A percentile compares a stretch with the other conserved stretches of the same genome.
Conservation (phyloP, 2,888 invertebrate species). For the Itoplectis maculator region DNA sequence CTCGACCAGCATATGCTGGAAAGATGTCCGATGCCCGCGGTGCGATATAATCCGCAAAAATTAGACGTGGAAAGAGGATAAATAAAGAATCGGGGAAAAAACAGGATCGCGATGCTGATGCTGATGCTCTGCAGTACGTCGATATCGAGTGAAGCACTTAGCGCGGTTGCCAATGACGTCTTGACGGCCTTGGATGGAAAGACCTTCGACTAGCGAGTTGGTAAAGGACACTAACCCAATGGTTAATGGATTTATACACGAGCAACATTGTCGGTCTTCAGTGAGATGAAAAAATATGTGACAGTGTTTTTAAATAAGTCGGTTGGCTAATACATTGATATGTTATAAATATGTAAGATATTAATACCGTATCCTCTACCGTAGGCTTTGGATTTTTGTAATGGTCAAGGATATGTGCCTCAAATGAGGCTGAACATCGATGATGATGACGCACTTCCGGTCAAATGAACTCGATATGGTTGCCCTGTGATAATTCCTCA, state of each 20-base stretch:
- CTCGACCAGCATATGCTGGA: slow-evolving; percentile 57
- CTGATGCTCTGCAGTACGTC: slow-evolving; percentile 23
- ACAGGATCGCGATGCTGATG: slow-evolving; percentile 57
- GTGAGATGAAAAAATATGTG: neutral
- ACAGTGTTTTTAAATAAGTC: no score
- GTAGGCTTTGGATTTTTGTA: no score
- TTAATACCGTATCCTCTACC: no score
- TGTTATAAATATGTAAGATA: no score
- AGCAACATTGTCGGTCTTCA: slow-evolving; percentile 19
- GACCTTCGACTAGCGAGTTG: slow-evolving; percentile 52
- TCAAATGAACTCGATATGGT: slow-evolving; percentile 74
- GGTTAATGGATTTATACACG: slow-evolving; percentile 45
- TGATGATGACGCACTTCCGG: slow-evolving; percentile 81
- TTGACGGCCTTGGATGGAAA: slow-evolving; percentile 55
- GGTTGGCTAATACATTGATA: no score
- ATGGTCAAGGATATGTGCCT: slow-evolving; percentile 5
- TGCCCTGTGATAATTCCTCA: slow-evolving; percentile 79
- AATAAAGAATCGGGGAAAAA: slow-evolving; percentile 25
- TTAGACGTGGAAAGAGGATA: slow-evolving; percentile 22
- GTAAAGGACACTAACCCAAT: slow-evolving; percentile 58
- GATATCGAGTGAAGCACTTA: slow-evolving; percentile 62
- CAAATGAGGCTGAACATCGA: slow-evolving; percentile 35
- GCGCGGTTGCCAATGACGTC: slow-evolving; percentile 48
- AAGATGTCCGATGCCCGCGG: slow-evolving; percentile 48
- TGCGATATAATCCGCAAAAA: slow-evolving; percentile 62